Evolutionary conservation across 2,113 vertebrate genomes (phyloP), one percentile per base, ranked within the genome.

Genomic region (Kobus ellipsiprymnus): DNA sequence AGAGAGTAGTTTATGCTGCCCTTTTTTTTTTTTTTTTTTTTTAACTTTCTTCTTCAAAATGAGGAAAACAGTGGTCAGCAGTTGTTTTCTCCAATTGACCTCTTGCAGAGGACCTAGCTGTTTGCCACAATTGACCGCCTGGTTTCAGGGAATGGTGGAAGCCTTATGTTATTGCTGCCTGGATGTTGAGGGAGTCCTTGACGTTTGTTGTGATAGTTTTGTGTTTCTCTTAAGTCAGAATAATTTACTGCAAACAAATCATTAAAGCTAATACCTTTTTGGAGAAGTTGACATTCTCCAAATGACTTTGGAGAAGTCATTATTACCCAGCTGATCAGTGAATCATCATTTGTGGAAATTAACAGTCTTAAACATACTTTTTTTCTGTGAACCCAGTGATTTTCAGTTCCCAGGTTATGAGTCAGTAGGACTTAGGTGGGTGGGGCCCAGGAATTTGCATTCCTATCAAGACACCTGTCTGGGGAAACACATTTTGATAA

Each of bases 201-300:
- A 16, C 52, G 44, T 59, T 92, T 74, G 44, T 92, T 92, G 52
- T 83, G 77, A 62, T 89, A 81, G 40, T 77, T 94, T 64, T 93
- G 1, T 91, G 29, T 82, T 96, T 93, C 89, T 93, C 67, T 74
- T 90, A 77, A 91, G 77, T 92, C 90, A 89, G 19, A 90, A 82
- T 44, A 15, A 78, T 71, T 90, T 81, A 85, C 7, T 78, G n/a
- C 50, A 93, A 94, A 88, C 40, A 96, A 87, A 93, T 90, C 15
- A 46, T 87, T 87, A 84, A 92, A 54, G 89, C 7, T 64, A 40
- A 84, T 74, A 80, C 12, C 50, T 36, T 82, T 80, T 95, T 52
- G 36, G 60, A 94, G 90, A 88, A 57, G 36, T 92, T 82, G 78
- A 27, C 16, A n/a, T n/a, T n/a, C n/a, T n/a, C n/a, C n/a, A n/a